Evolutionary conservation across 2,797 vertebrate species (phyloP), one percentile per base, ranked within the genome.

Genomic region (Gymnocypris eckloni): DNA sequence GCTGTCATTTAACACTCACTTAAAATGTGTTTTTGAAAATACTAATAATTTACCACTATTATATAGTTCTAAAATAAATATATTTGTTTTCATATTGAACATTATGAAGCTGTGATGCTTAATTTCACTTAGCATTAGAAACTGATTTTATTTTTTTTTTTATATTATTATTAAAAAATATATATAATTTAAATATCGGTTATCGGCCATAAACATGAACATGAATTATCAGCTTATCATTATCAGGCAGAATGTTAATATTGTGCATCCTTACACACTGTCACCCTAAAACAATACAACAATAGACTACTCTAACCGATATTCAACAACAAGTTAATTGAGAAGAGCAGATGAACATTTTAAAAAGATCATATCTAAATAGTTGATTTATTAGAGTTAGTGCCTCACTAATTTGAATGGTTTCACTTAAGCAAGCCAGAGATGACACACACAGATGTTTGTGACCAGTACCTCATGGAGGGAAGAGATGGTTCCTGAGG

Each of bases 401-500:
- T 7, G 18, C 18, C 52, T 54, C 18, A 8, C 20, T 54, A 71
- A 6, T 45, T 45, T 45, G 0, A 48, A 15, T 16, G 12, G 3
- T 25, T 73, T 2, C 15, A 15, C 22, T 25, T 25, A 54, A n/a
- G 50, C 11, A 54, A 39, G 6, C 18, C 28, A 39, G 13, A 59
- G 52, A 73, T 9, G n/a, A 39, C 45, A 25, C 52, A 54, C 16
- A 54, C 52, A 18, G 54, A 56, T 61, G 59, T 50, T 3, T 25
- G 16, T 50, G 25, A 20, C 25, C 56, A 56, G 25, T 92, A 99
- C 98, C 97, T 99, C 98, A 0, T 99, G 95, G 78, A 99, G 92
- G 87, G 98, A 99, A 90, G 98, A 99, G 92, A 99, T 97, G 91
- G 97, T 96, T 43, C 98, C 98, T 0, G 98, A 98, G 2, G 98